phyloP scores from a whole-genome alignment of 2,113 vertebrate genomes.

The Coregonus clupeaformis region DNA sequence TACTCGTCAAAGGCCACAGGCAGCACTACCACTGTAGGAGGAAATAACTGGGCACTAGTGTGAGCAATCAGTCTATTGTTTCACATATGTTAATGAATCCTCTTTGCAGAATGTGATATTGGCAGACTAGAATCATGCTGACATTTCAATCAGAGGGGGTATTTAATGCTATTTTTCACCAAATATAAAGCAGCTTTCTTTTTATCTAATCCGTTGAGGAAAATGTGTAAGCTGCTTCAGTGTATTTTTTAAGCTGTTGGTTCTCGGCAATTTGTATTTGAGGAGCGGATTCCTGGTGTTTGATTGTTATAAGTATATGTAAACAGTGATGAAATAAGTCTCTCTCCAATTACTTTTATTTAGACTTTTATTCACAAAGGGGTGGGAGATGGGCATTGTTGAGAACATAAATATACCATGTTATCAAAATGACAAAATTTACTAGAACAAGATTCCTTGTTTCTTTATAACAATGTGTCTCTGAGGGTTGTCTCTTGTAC shows the following conservation, averaged over 20 bases:
- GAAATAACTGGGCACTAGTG: constrained; percentile 7
- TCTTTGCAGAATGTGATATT: constrained; percentile 17
- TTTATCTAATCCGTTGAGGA: constrained; percentile 54
- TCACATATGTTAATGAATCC: constrained; percentile 59
- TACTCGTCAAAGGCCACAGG: background rate
- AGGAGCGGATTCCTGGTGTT: background rate
- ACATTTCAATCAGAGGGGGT: constrained; percentile 50
- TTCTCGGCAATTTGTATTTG: background rate
- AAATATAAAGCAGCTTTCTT: constrained; percentile 33
- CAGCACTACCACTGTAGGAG: background rate
- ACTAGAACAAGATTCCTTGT: background rate
- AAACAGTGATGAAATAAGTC: background rate
- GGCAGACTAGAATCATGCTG: constrained; percentile 34
- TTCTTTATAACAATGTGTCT: background rate
- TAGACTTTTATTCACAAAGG: too few relatives aligned
- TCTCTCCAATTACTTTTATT: background rate
- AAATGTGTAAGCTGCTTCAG: constrained; percentile 43
- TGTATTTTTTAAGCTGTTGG: constrained; percentile 29
- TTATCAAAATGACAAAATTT: background rate
- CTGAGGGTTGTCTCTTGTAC: background rate
- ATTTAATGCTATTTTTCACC: constrained; percentile 45
- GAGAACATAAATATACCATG: background rate
- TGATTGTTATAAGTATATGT: background rate
- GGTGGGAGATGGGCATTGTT: too few relatives aligned
- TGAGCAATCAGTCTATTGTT: constrained; percentile 45